Conservation (phyloP, 2,797 vertebrate species). For the Onychomys torridus region DNA sequence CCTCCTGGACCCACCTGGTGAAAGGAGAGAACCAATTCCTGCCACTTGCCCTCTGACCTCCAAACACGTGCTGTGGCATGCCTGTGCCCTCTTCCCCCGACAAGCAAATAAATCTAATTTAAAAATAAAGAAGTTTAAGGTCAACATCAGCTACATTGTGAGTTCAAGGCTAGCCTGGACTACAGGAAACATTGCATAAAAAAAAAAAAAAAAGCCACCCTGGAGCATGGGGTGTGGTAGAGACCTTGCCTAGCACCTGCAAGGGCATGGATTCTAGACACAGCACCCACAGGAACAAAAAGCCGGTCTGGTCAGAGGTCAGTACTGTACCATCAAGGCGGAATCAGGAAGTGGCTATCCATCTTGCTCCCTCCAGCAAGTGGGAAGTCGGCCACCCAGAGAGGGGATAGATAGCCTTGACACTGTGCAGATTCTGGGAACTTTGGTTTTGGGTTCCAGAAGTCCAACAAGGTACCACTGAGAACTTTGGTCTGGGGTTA, state of each 20-base stretch:
- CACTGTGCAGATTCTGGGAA: not conserved
- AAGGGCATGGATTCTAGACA: not conserved
- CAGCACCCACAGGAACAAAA: not conserved
- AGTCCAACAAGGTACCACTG: not conserved
- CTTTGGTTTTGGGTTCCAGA: conserved; percentile 22
- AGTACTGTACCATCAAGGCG: not conserved
- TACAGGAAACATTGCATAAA: not conserved
- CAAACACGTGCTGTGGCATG: not conserved
- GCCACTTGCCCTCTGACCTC: not conserved
- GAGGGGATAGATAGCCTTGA: not conserved
- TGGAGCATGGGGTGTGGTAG: not conserved
- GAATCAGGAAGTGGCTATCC: not conserved
- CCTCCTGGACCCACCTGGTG: not conserved
- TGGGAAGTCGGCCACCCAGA: not conserved
- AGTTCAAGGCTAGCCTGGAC: not conserved
- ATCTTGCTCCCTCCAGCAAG: not conserved
- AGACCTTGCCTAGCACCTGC: not conserved
- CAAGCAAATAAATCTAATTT: not conserved
- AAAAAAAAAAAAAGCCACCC: not conserved
- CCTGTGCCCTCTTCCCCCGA: not conserved
- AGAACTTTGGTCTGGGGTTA: not conserved
- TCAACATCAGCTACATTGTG: not conserved
- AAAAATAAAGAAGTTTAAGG: not conserved
- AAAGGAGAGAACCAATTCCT: not conserved
- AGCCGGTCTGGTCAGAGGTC: not conserved